These are phyloP conservation scores for Lysiphlebus fabarum DNA, from an alignment of 1,140 invertebrate species.

Conservation along the genomic window DNA sequence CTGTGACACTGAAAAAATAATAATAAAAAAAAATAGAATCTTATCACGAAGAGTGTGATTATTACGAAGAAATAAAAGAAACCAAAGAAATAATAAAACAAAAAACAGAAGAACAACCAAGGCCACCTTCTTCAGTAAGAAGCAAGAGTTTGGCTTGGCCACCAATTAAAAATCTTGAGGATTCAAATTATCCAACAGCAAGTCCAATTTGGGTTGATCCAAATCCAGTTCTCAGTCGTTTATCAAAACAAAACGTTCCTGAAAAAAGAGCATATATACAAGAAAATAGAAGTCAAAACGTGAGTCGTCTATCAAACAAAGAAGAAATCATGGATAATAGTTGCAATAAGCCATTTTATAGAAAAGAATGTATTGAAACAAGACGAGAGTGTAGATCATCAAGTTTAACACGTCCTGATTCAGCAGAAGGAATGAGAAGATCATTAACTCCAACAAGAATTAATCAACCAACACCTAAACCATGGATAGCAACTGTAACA, in stretches of 20 bases:
- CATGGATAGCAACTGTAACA: slow-evolving; percentile 50
- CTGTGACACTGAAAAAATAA: background rate
- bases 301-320: slow-evolving; percentile 19
- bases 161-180: slow-evolving; percentile 45
- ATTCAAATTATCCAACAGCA: slow-evolving; percentile 51
- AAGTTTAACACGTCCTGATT: slow-evolving; percentile 39
- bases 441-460: slow-evolving; percentile 52
- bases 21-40: slow-evolving; percentile 16
- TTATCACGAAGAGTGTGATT: slow-evolving; percentile 19
- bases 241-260: slow-evolving; percentile 30
- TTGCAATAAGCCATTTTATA: slow-evolving; percentile 44
- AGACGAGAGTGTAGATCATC: slow-evolving; percentile 31
- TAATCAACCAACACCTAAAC: slow-evolving; percentile 46
- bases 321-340: slow-evolving; percentile 43
- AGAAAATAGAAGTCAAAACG: slow-evolving; percentile 34
- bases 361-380: slow-evolving; percentile 34
- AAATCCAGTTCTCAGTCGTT: slow-evolving; percentile 39
- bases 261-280: slow-evolving; percentile 39
- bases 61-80: slow-evolving; percentile 24
- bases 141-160: slow-evolving; percentile 45
- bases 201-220: slow-evolving; percentile 53
- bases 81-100: background rate
- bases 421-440: slow-evolving; percentile 44
- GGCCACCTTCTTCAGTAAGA: slow-evolving; percentile 30
- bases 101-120: slow-evolving; percentile 9